Base-by-base conservation (phyloP, 2,113 vertebrate species). In the Hippocampus zosterae region DNA sequence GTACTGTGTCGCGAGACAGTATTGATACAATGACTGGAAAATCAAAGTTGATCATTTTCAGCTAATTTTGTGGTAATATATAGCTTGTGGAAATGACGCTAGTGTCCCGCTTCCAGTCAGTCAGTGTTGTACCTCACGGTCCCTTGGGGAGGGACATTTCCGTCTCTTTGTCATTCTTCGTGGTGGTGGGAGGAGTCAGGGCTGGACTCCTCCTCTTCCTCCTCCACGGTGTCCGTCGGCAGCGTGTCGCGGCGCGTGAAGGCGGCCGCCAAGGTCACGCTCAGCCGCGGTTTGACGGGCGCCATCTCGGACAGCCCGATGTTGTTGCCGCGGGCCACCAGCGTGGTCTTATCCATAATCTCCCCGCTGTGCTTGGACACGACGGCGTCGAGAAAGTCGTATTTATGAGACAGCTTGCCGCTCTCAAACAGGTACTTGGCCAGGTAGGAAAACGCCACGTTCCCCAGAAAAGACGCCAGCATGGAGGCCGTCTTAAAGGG, bases 381-480 rank as follows among this genome's bases (percentile, higher is more conserved):
- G 72, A 99, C 96, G 0, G 96, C 95, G 76, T 99, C 95, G 27
- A 99, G 93, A 61, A 98, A 92, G 90, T 99, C 97, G 72, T 98
- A 91, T 81, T 96, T 98, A 50, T 96, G 95, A 25, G 94, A 94
- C 81, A 99, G 88, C 73, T 73, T 95, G 74, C 97, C 96, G n/a
- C 95, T 98, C 87, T 98, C 97, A 79, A 99, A 99, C 57, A 99
- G 90, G 71, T 97, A 98, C 86, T 98, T 99, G 61, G 94, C 94
- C 84, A 98, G 85, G 82, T 98, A 93, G 53, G 97, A 99, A 72
- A 99, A 76, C 2, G 64, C 81, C 27, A 97, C 92, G 5, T 99
- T 99, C 29, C 92, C 91, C 52, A 96, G 55, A 73, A 99, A 98
- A 12, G 97, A 96, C 23, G 93, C 93, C 44, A 95, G 64, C 97